Evolutionary conservation across 1,140 invertebrate species (phyloP).

Genomic region (Drosophila subpulchrella): DNA sequence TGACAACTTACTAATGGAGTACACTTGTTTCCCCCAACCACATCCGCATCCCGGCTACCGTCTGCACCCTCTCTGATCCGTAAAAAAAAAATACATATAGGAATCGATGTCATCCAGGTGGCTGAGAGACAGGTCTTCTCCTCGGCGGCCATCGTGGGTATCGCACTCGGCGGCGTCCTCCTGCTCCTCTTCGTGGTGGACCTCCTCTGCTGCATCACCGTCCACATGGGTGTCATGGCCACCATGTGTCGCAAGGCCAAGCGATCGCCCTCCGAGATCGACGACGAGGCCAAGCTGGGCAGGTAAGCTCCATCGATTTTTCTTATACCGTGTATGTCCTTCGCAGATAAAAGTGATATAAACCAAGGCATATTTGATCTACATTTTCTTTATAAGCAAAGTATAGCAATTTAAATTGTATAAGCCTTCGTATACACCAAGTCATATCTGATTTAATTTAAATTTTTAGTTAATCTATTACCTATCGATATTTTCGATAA

Average conservation of each 20-base stretch:
- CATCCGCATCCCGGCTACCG: slow-evolving; percentile 9
- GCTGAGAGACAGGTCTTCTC: slow-evolving; percentile 88
- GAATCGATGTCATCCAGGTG: slow-evolving; percentile 85
- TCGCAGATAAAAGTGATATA: background rate
- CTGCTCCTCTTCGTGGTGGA: slow-evolving; percentile 92
- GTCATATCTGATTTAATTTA: background rate
- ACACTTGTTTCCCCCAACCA: slow-evolving; percentile 35
- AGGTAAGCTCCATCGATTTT: slow-evolving; percentile 86
- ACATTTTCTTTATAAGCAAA: background rate
- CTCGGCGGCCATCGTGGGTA: slow-evolving; percentile 91
- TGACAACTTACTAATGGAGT: slow-evolving; percentile 73
- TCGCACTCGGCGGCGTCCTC: slow-evolving; percentile 90
- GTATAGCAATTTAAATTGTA: no score
- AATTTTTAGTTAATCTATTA: no score
- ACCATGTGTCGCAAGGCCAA: slow-evolving; percentile 88
- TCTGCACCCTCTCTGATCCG: slow-evolving; percentile 6
- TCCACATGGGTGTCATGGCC: slow-evolving; percentile 89
- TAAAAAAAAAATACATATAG: slow-evolving; percentile 29
- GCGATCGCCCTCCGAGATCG: slow-evolving; percentile 85
- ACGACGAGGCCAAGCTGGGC: slow-evolving; percentile 92
- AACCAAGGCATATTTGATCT: background rate
- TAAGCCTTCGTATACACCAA: background rate
- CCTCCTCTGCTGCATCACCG: slow-evolving; percentile 87
- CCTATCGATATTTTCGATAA: no score
- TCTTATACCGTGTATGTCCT: background rate